A percentile compares a stretch with the other conserved stretches of the same genome.
These are phyloP conservation scores for Rana temporaria DNA, from an alignment of 2,113 vertebrate species.

Conservation along the genomic window DNA sequence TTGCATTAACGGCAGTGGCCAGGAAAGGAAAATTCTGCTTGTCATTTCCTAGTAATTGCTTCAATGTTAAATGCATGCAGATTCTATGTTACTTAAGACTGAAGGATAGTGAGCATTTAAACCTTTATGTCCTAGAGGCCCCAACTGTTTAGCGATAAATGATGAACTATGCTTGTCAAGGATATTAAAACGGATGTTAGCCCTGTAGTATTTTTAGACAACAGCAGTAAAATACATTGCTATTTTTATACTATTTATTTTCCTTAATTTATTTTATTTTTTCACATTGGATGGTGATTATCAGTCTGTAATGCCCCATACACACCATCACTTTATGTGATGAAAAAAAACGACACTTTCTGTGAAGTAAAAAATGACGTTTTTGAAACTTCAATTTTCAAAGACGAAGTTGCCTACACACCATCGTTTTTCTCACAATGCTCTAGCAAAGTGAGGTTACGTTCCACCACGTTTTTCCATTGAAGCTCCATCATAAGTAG, in stretches of 20 bases:
- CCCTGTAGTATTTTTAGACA: neutral
- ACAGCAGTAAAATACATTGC: neutral
- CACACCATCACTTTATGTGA: no score
- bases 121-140: neutral
- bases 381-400: no score
- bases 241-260: neutral
- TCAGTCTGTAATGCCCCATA: neutral
- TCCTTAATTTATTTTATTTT: neutral
- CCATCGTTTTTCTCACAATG: no score
- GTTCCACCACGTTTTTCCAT: no score
- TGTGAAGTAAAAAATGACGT: no score
- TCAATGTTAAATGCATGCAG: conserved; percentile 1
- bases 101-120: neutral
- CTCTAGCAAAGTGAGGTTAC: no score
- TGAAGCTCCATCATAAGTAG: no score
- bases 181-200: neutral
- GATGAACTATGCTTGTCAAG: neutral
- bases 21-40: conserved; percentile 33
- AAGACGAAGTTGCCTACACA: no score
- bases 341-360: no score
- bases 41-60: conserved; percentile 35
- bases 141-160: neutral
- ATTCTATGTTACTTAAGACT: conserved; percentile 20
- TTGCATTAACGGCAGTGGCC: conserved; percentile 36
- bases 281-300: neutral